These are phyloP conservation scores for Nyleta sp. DNA, from an alignment of 2,888 invertebrate species.

Conservation along the genomic window DNA sequence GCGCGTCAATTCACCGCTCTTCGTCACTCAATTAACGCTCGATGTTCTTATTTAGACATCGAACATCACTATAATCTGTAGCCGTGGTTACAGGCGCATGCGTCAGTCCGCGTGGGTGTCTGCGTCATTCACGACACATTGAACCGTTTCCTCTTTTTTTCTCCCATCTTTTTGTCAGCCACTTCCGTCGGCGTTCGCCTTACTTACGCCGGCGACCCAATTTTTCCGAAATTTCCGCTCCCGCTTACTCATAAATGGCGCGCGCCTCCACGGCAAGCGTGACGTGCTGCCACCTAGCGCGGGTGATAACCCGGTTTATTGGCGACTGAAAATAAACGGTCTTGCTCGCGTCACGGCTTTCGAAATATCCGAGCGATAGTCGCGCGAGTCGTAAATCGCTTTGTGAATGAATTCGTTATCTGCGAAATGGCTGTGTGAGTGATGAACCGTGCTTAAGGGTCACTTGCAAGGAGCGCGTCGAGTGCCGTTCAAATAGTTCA, in stretches of 20 bases:
- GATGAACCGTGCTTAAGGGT: conserved; percentile 54
- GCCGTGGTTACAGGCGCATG: conserved; percentile 49
- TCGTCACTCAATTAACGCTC: not conserved
- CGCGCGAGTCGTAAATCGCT: conserved; percentile 50
- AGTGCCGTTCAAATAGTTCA: conserved; percentile 26
- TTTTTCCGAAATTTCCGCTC: conserved; percentile 32
- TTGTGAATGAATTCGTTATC: conserved; percentile 65
- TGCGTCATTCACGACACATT: conserved; percentile 71
- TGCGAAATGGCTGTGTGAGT: conserved; percentile 40
- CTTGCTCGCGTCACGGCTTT: conserved; percentile 27
- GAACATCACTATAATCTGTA: conserved; percentile 51
- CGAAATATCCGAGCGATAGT: conserved; percentile 41
- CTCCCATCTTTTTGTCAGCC: conserved; percentile 29
- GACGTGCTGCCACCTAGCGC: too few species aligned
- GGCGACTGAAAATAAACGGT: too few species aligned
- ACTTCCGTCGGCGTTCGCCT: conserved; percentile 40
- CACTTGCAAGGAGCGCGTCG: conserved; percentile 39
- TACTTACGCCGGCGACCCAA: conserved; percentile 36
- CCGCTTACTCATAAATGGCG: too few species aligned
- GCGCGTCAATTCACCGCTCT: not conserved
- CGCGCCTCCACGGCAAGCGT: too few species aligned
- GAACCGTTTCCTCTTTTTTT: conserved; percentile 67
- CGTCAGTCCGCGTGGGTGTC: conserved; percentile 72
- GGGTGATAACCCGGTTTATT: too few species aligned
- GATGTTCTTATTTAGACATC: conserved; percentile 46